Evolutionary conservation across 1,140 invertebrate genomes (phyloP), one percentile per base, ranked within the genome.

Genomic region (Camponotus pennsylvanicus): DNA sequence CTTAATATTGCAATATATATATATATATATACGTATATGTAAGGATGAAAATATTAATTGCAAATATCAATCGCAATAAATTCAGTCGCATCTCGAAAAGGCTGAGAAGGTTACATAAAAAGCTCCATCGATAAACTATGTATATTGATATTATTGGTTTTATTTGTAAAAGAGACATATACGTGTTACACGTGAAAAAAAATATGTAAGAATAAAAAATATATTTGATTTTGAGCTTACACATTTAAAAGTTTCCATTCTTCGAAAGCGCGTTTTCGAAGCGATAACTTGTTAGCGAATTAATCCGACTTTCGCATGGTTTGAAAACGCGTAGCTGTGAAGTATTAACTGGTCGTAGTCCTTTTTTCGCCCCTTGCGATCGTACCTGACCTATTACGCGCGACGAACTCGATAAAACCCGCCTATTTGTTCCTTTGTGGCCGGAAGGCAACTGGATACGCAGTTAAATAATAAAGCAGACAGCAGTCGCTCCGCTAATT

Each of bases 401-500:
- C 84, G 75, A 90, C 85, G 77, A 88, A 90, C 86, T 88, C 82
- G 88, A 89, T 89, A 89, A 89, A 83, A 77, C 63, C 88, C 77
- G 69, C 67, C 78, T 90, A 90, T 90, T 90, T 88, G 89, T 86
- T 88, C 78, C 89, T 90, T 90, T 90, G 89, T 90, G 87, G 84
- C 89, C 75, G 55, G 49, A 64, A 76, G 79, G 90, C 79, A 90
- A 91, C 90, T 87, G 89, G 89, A 90, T 90, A 87, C 90, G 82
- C 80, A 77, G 90, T 82, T 90, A 87, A 91, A 90, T 88, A 92
- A 91, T 89, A 86, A 87, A 89, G 86, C 89, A 88, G 89, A 71
- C 83, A 91, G 86, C 85, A 89, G 89, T 92, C 87, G 86, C 84
- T 70, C 73, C 80, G 89, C 86, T 88, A 91, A 92, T 92, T 91